phyloP scores from a whole-genome alignment of 2,113 vertebrate species.

The Axis porcinus region DNA sequence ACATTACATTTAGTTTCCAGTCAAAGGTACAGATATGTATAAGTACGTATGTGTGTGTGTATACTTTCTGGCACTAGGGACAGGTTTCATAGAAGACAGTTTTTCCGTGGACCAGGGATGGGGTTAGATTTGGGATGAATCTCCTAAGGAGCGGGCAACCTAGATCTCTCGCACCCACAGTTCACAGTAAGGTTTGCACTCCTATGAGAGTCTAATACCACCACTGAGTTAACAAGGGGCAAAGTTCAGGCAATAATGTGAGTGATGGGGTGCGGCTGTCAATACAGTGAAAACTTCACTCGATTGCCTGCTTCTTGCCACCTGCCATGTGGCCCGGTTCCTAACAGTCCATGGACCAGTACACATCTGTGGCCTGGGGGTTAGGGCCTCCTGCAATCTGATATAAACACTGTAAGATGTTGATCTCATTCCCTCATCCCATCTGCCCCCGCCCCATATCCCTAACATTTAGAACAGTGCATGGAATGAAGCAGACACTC shows the following conservation, averaged over 20 bases:
- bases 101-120: background rate
- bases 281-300: background rate
- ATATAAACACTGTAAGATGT: background rate
- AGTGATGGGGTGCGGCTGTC: background rate
- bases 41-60: background rate
- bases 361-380: background rate
- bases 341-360: fast-evolving
- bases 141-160: background rate
- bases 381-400: background rate
- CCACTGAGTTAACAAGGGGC: background rate
- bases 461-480: background rate
- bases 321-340: fast-evolving
- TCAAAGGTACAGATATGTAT: background rate
- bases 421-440: background rate
- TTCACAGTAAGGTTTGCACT: background rate
- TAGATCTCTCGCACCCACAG: background rate
- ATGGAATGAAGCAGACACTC: background rate
- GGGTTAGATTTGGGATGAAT: background rate
- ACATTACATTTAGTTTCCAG: background rate
- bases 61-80: background rate
- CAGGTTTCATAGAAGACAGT: fast-evolving
- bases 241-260: background rate
- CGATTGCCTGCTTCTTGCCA: background rate
- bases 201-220: background rate
- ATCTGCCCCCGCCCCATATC: background rate